These are phyloP conservation scores for Brienomyrus brachyistius DNA, from an alignment of 2,113 vertebrate species.

Conservation along the genomic window DNA sequence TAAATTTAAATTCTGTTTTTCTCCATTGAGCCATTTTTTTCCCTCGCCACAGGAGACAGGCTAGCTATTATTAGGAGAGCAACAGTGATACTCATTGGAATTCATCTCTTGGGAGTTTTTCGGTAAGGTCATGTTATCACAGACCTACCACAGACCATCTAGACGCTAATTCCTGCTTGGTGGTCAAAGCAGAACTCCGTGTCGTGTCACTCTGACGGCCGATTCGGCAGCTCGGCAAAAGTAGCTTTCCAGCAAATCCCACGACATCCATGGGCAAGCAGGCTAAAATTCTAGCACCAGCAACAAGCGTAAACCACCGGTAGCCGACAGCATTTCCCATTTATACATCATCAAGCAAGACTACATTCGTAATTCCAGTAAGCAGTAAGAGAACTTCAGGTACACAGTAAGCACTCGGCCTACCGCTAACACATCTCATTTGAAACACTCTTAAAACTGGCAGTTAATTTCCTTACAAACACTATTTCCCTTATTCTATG, in stretches of 20 bases:
- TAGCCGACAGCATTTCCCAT: background rate
- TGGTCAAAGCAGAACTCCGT: background rate
- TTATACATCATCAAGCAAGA: background rate
- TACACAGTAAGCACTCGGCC: background rate
- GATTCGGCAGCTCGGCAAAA: background rate
- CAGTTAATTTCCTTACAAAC: background rate
- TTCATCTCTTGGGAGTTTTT: constrained; percentile 28
- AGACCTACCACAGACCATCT: constrained; percentile 24
- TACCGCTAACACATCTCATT: background rate
- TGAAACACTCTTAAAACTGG: background rate
- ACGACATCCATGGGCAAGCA: background rate
- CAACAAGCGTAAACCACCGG: background rate
- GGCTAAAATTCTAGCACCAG: background rate
- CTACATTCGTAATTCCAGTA: background rate
- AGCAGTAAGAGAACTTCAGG: background rate
- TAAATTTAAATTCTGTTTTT: constrained; percentile 22
- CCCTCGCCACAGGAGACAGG: constrained; percentile 5
- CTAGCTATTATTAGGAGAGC: constrained; percentile 30
- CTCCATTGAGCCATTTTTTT: constrained; percentile 11
- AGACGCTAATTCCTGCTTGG: constrained; percentile 18
- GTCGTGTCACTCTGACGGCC: background rate
- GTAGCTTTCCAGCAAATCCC: constrained; percentile 16
- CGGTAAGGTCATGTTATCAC: constrained; percentile 30
- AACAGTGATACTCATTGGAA: constrained; percentile 28
- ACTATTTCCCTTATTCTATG: background rate